phyloP scores from a whole-genome alignment of 2,797 vertebrate species.

The Synanceia verrucosa region DNA sequence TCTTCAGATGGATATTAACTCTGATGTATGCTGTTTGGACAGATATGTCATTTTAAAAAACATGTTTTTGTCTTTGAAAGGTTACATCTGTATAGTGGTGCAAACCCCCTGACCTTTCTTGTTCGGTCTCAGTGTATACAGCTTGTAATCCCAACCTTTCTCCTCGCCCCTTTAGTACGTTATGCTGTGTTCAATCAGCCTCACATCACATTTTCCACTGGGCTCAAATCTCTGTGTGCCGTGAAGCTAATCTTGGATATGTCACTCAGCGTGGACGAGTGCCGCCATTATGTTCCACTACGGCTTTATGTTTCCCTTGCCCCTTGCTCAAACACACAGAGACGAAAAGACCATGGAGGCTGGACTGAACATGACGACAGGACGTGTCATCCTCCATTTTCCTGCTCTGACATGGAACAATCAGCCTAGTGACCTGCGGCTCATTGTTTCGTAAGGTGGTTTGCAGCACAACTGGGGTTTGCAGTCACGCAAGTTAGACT shows the following conservation, averaged over 20 bases:
- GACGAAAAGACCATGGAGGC: background rate
- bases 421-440: background rate
- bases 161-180: background rate
- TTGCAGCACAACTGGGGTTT: conserved; percentile 43
- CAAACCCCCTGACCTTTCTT: conserved; percentile 5
- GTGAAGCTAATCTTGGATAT: conserved; percentile 29
- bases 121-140: conserved; percentile 1
- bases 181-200: conserved; percentile 25
- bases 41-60: conserved; percentile 2
- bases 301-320: conserved; percentile 24
- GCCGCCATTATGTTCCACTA: conserved; percentile 23
- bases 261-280: conserved; percentile 44
- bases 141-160: background rate
- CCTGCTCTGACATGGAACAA: background rate
- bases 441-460: background rate
- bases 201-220: conserved; percentile 58
- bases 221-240: conserved; percentile 19
- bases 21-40: conserved; percentile 9
- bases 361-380: conserved; percentile 11
- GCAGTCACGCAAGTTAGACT: conserved; percentile 52
- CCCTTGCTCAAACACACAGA: conserved; percentile 31
- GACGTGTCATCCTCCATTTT: conserved; percentile 16
- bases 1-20: conserved; percentile 2
- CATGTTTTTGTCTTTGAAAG: conserved; percentile 7
- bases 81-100: background rate